Base-by-base conservation (phyloP, 2,888 invertebrate species). In the Lasioglossum figueresi region DNA sequence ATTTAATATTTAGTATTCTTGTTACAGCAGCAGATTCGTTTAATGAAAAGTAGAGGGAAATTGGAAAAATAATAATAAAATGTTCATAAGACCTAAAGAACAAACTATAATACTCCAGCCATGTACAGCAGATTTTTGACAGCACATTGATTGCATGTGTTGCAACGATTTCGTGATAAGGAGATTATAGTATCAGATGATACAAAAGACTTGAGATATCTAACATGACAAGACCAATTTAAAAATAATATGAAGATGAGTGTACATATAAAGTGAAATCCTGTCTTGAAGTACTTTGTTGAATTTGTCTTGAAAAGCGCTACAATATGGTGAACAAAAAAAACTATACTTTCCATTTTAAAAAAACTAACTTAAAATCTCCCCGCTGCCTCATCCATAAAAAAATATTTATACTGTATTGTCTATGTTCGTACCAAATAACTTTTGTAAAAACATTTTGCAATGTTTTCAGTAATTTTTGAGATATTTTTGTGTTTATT, bases 271-370 rank as follows among this genome's bases (percentile, higher is more conserved):
- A 63, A 16, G 12, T 63, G 4, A 16, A 31, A 31, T 63, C 14
- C n/a, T 31, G 0, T 63, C 31, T 31, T 31, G n/a, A 6, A 31
- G 31, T 16, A 31, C 12, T 2, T 59, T 16, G 27, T 59, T 59
- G 59, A 31, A 59, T 31, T 27, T 59, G 5, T 59, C 27, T 31
- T 14, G 27, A 59, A 59, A 59, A 14, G 27, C 84, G 59, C 77
- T 84, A 87, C 79, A 56, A 27, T 85, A 77, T 48, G 16, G 23
- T 70, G 71, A 80, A 85, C 81, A 79, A 63, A 31, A 63, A 27
- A 63, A 31, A 14, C 14, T 63, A 31, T 63, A 27, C 63, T 63
- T 63, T 14, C 31, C 31, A 63, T 31, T 63, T 31, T 1, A 16
- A 16, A 31, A 14, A 31, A 31, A 31, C 63, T 31, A 63, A 63